Evolutionary conservation across 2,113 vertebrate genomes (phyloP).

Genomic region (Triplophysa rosa): DNA sequence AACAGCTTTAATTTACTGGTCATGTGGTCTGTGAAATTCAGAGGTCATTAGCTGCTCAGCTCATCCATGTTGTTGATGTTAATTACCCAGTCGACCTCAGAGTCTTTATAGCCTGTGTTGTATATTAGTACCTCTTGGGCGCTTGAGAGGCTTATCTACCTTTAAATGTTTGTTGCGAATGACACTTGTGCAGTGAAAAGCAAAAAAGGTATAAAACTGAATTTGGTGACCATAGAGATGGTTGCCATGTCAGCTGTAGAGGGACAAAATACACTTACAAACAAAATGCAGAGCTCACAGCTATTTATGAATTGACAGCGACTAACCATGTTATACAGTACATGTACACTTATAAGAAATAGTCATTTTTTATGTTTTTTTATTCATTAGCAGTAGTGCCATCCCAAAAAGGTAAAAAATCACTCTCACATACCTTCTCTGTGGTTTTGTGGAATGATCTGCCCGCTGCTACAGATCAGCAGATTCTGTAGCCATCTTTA

Average conservation of each 20-base stretch:
- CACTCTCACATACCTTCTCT: no score
- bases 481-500: no score
- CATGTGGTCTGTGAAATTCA: background rate
- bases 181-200: background rate
- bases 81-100: slow-evolving; percentile 1
- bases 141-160: background rate
- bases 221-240: background rate
- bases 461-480: no score
- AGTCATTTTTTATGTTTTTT: no score
- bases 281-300: background rate
- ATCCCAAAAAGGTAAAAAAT: no score
- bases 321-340: background rate
- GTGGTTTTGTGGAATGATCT: no score
- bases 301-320: background rate
- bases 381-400: no score
- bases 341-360: no score
- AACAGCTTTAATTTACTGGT: slow-evolving; percentile 8
- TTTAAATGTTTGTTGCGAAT: background rate
- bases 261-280: slow-evolving; percentile 1
- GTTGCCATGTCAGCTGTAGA: no score
- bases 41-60: slow-evolving; percentile 7
- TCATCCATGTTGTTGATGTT: slow-evolving; percentile 21
- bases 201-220: background rate
- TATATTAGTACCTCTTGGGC: background rate
- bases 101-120: background rate